phyloP scores from a whole-genome alignment of 2,113 vertebrate genomes.

The Polypterus bichir region DNA sequence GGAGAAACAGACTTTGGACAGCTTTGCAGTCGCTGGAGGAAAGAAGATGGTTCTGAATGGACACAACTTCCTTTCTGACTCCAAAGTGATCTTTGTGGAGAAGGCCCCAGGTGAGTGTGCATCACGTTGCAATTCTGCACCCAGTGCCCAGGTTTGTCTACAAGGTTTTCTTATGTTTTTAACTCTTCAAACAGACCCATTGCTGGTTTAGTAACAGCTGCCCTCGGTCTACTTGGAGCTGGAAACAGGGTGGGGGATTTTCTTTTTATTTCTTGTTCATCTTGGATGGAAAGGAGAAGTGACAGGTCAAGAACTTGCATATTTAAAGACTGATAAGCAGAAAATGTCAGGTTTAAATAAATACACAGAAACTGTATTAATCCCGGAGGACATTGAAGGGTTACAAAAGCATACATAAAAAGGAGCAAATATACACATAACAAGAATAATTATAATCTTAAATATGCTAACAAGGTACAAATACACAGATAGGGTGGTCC shows the following conservation, averaged over 20 bases:
- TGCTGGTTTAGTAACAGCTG: constrained; percentile 50
- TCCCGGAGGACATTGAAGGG: too few relatives aligned
- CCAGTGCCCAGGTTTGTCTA: not conserved
- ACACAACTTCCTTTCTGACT: constrained; percentile 90
- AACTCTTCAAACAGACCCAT: constrained; percentile 49
- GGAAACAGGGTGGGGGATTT: constrained; percentile 16
- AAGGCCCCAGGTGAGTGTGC: constrained; percentile 78
- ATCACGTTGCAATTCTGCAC: too few relatives aligned
- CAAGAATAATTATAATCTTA: too few relatives aligned
- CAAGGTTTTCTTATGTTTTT: constrained; percentile 4
- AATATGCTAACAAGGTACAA: too few relatives aligned
- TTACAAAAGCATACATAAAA: too few relatives aligned
- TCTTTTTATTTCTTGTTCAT: constrained; percentile 19
- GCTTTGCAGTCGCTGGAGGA: constrained; percentile 72
- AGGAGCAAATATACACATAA: too few relatives aligned
- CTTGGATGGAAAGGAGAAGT: constrained; percentile 27
- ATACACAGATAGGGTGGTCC: too few relatives aligned
- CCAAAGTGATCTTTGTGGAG: constrained; percentile 95
- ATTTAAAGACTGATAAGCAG: too few relatives aligned
- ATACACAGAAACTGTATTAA: too few relatives aligned
- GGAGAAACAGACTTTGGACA: constrained; percentile 85
- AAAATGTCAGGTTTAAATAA: too few relatives aligned
- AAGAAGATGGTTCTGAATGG: constrained; percentile 84
- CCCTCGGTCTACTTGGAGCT: constrained; percentile 24
- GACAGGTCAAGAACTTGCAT: constrained; percentile 24